Conservation (phyloP, 2,888 invertebrate genomes). For the Aphodius granarius region DNA sequence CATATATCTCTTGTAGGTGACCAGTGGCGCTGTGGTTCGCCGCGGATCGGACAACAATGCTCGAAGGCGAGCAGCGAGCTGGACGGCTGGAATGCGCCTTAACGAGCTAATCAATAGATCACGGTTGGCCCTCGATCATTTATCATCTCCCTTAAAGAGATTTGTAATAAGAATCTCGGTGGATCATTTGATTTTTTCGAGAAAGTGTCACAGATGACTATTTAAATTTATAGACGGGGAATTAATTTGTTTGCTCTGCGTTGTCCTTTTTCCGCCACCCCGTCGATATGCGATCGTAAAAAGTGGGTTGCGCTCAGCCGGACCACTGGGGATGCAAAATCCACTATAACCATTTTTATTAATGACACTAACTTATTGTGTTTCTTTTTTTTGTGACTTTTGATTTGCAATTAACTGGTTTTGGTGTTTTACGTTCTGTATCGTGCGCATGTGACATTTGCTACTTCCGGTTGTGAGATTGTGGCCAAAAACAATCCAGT, state of each 20-base stretch:
- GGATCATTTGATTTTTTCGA: constrained; percentile 46
- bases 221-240: constrained; percentile 35
- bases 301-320: background rate
- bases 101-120: constrained; percentile 58
- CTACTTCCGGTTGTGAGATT: no score
- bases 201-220: constrained; percentile 50
- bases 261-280: background rate
- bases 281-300: background rate
- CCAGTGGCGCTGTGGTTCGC: constrained; percentile 31
- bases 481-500: no score
- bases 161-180: constrained; percentile 52
- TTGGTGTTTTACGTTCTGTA: no score
- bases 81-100: constrained; percentile 50
- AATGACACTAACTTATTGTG: no score
- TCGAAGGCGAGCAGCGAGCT: constrained; percentile 36
- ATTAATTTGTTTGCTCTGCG: constrained; percentile 33
- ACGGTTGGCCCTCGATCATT: constrained; percentile 54
- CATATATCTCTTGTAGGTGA: constrained; percentile 50
- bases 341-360: background rate
- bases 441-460: no score
- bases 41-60: constrained; percentile 33
- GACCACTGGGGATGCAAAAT: background rate
- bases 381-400: background rate
- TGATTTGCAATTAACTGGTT: no score
- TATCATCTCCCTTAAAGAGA: constrained; percentile 55